These are phyloP conservation scores for Lithophane semibrunnea DNA, from an alignment of 2,888 invertebrate genomes.

Conservation along the genomic window DNA sequence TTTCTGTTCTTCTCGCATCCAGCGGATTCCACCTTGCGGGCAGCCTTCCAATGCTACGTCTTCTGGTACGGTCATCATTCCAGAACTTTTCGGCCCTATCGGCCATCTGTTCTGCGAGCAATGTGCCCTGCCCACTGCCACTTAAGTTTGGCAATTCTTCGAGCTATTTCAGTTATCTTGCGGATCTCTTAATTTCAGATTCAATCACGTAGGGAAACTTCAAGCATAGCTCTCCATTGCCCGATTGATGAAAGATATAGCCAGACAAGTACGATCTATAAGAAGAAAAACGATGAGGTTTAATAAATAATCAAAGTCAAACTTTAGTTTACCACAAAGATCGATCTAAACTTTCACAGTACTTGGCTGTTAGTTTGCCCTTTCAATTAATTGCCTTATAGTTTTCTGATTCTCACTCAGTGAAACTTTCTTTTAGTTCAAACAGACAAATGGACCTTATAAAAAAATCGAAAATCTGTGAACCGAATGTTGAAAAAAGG, in stretches of 20 bases:
- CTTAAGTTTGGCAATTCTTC: too few species aligned
- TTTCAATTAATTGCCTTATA: slow-evolving; percentile 31
- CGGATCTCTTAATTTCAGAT: too few species aligned
- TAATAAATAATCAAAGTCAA: slow-evolving; percentile 1
- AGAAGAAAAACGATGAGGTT: not conserved
- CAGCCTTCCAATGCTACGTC: too few species aligned
- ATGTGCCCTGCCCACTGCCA: too few species aligned
- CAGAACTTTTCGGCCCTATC: too few species aligned
- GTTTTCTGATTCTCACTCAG: not conserved
- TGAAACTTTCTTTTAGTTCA: slow-evolving; percentile 23
- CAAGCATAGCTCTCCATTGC: not conserved
- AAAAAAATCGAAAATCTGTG: slow-evolving; percentile 1
- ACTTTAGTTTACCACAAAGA: not conserved
- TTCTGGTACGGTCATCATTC: too few species aligned
- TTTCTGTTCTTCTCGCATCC: too few species aligned
- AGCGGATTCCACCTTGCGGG: too few species aligned
- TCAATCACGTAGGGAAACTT: not conserved
- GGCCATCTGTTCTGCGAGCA: too few species aligned
- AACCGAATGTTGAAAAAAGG: not conserved
- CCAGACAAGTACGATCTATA: not conserved
- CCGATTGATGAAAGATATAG: not conserved
- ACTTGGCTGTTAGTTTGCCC: slow-evolving; percentile 20
- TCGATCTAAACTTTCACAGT: slow-evolving; percentile 27
- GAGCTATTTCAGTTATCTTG: too few species aligned
- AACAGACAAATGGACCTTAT: not conserved